Percentiles rank a stretch among this genome's conserved stretches.
These are phyloP conservation scores for Trinorchestia longiramus DNA, from an alignment of 1,140 invertebrate genomes.

Conservation along the genomic window DNA sequence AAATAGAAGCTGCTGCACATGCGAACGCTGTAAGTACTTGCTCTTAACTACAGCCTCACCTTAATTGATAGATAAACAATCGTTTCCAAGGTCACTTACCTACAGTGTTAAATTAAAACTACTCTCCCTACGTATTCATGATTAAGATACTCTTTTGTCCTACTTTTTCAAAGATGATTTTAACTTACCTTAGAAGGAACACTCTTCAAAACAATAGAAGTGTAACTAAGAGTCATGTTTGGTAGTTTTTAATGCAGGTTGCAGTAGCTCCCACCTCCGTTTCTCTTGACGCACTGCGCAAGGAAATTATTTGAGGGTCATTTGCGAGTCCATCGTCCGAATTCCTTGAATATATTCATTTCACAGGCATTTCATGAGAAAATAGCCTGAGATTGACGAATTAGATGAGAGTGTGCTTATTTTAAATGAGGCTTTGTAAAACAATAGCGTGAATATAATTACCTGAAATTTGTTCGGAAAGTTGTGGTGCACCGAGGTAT, in stretches of 20 bases:
- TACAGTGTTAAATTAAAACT: neutral
- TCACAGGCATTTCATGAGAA: neutral
- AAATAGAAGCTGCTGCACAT: neutral
- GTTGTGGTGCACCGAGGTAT: neutral
- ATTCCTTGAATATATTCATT: neutral
- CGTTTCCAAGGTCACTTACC: neutral
- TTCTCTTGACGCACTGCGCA: neutral
- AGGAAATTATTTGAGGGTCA: neutral
- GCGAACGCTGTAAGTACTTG: neutral
- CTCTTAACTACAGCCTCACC: neutral
- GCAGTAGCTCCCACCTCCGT: neutral
- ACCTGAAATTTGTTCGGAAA: neutral
- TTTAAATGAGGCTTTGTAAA: neutral
- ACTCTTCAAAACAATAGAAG: neutral
- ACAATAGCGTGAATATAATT: neutral
- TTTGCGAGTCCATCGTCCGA: neutral
- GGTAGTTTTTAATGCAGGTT: neutral
- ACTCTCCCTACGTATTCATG: neutral
- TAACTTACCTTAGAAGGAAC: neutral
- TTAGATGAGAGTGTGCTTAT: neutral
- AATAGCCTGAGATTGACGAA: neutral
- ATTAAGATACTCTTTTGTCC: neutral
- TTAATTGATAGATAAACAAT: neutral
- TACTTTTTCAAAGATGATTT: neutral
- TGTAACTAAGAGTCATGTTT: neutral